These are phyloP conservation scores for Aselliscus stoliczkanus DNA, from an alignment of 2,797 vertebrate genomes.

Conservation along the genomic window DNA sequence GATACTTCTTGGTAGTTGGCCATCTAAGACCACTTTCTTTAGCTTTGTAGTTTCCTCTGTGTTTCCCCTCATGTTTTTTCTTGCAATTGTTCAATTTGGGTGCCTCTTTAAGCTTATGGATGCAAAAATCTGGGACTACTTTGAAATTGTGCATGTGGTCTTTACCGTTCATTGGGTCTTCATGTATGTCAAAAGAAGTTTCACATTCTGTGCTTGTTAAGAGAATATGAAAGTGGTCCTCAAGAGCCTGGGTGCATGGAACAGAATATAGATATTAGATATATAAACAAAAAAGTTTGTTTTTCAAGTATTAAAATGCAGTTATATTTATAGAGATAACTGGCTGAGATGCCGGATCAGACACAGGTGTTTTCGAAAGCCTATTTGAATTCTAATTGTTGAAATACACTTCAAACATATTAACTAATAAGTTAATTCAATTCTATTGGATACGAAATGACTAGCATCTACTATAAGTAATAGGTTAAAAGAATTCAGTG, in stretches of 20 bases:
- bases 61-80: not conserved
- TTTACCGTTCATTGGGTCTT: slow-evolving; percentile 22
- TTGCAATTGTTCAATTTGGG: not conserved
- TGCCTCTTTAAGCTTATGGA: not conserved
- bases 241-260: not conserved
- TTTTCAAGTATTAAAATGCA: slow-evolving; percentile 43
- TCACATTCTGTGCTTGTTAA: not conserved
- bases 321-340: slow-evolving; percentile 46
- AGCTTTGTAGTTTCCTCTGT: not conserved
- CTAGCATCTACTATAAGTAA: not conserved
- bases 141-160: not conserved
- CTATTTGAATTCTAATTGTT: slow-evolving; percentile 56
- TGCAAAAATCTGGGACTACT: not conserved
- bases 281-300: not conserved
- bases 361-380: slow-evolving; percentile 55
- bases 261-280: not conserved
- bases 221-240: not conserved
- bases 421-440: slow-evolving; percentile 49
- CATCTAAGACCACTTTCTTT: not conserved
- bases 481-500: not conserved
- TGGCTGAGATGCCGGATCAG: slow-evolving; percentile 31
- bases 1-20: not conserved
- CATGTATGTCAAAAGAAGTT: not conserved
- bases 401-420: slow-evolving; percentile 54
- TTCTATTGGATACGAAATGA: slow-evolving; percentile 21